Evolutionary conservation across 2,888 invertebrate species (phyloP), one percentile per base, ranked within the genome.

Genomic region (Pharmacophagus antenor): DNA sequence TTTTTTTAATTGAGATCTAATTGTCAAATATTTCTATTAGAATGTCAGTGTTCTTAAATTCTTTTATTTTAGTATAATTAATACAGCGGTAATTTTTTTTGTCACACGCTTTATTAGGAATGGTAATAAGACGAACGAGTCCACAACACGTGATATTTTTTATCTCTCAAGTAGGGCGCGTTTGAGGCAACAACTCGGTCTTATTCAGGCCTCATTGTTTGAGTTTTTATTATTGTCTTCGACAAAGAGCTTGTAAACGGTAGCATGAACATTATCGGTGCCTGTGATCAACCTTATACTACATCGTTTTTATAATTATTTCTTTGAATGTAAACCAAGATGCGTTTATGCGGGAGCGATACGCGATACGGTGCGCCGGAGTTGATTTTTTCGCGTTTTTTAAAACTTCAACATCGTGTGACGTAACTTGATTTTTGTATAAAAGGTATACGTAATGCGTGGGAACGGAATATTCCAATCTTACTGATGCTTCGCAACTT

Each of bases 241-340:
- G 81, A 89, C 90, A 89, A 89, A 85, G 80, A 77, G 69, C 77
- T 85, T 83, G 88, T 89, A 90, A 88, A 84, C 90, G 90, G 90
- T 89, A 89, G 89, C 88, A 70, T 71, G 74, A 74, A 74, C 75
- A 70, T 77, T 88, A 90, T 90, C 89, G 86, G 86, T 75, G 73
- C 82, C 70, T 85, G 76, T 87, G 88, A 90, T 89, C 90, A 84
- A 85, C 81, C 84, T 85, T 84, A 82, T 81, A 82, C 79, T 68
- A 65, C 64, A 65, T 58, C 57, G 69, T 68, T 74, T 80, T 81
- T 84, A 74, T 70, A 76, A 76, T 76, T 73, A 71, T 74, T 79
- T 78, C 76, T 74, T 70, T 70, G 71, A 68, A 68, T 63, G 76
- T 76, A 82, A 81, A 74, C 72, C 63, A 77, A 82, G 81, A 79